phyloP scores from a whole-genome alignment of 2,797 vertebrate species.

The Alosa sapidissima region DNA sequence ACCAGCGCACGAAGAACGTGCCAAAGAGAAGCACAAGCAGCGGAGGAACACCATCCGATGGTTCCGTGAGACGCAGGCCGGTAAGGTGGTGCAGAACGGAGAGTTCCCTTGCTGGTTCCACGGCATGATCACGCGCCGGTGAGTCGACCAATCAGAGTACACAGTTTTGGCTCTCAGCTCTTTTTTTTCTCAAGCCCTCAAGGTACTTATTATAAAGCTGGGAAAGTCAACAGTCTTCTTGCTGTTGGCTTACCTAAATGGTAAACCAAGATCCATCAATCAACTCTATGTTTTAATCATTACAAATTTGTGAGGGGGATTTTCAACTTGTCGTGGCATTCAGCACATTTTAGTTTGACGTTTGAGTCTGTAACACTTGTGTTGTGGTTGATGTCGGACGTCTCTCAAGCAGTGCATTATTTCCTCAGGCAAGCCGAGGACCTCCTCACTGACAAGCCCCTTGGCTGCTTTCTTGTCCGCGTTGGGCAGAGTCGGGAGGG shows the following conservation, averaged over 20 bases:
- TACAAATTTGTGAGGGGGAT: neutral
- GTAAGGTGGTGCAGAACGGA: constrained; percentile 69
- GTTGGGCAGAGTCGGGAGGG: constrained; percentile 68
- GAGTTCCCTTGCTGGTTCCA: constrained; percentile 76
- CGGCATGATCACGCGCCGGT: constrained; percentile 76
- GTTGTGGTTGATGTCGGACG: neutral
- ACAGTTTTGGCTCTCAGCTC: neutral
- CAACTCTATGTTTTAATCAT: neutral
- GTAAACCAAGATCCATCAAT: neutral
- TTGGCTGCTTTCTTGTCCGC: constrained; percentile 65
- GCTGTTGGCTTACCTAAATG: neutral
- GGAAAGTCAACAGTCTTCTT: neutral
- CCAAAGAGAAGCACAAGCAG: constrained; percentile 59
- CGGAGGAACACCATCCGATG: constrained; percentile 71
- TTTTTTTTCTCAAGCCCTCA: neutral
- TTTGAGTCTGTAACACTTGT: neutral
- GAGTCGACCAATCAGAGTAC: constrained; percentile 24
- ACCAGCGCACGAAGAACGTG: constrained; percentile 54
- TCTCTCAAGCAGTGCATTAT: neutral
- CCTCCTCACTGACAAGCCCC: constrained; percentile 59
- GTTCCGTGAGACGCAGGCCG: constrained; percentile 76
- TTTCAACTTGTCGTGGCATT: neutral
- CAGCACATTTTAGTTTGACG: neutral
- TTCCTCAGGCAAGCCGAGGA: constrained; percentile 64
- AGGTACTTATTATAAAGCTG: neutral